These are phyloP conservation scores for Pterocles gutturalis DNA, from an alignment of 2,113 vertebrate species.

Conservation along the genomic window DNA sequence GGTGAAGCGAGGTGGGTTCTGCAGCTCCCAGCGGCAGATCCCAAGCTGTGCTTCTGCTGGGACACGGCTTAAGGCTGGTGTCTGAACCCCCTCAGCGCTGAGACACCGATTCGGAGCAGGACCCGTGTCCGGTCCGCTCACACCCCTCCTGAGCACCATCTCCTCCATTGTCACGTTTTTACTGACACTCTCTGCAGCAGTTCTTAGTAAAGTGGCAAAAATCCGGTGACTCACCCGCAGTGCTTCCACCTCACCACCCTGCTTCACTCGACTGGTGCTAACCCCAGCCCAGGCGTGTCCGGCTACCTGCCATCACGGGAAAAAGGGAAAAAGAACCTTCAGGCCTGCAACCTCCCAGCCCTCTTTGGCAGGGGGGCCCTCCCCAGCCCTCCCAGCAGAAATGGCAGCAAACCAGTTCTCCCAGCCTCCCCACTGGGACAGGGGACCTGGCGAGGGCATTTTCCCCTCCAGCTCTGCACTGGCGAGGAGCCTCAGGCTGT, in stretches of 20 bases:
- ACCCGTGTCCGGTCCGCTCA: accelerated
- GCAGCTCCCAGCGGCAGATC: accelerated
- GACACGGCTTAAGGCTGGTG: not conserved
- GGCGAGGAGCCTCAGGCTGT: not conserved
- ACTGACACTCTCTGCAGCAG: not conserved
- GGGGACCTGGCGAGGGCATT: too few species aligned
- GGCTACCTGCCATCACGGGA: not conserved
- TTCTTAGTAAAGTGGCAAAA: not conserved
- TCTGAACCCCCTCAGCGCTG: not conserved
- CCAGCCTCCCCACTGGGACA: not conserved
- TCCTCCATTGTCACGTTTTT: accelerated
- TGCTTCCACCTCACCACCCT: too few species aligned
- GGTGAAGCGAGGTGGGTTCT: not conserved
- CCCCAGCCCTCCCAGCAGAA: not conserved
- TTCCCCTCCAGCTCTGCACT: not conserved
- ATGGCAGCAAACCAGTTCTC: not conserved
- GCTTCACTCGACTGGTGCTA: too few species aligned
- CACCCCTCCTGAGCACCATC: not conserved
- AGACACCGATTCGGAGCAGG: not conserved
- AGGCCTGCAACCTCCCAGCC: accelerated
- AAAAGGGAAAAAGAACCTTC: not conserved
- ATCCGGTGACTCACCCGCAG: not conserved
- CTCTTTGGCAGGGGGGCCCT: not conserved
- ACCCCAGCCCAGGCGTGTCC: too few species aligned
- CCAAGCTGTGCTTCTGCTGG: not conserved